phyloP scores from a whole-genome alignment of 35 echinoderm and acorn worm species.

The Strongylocentrotus purpuratus region DNA sequence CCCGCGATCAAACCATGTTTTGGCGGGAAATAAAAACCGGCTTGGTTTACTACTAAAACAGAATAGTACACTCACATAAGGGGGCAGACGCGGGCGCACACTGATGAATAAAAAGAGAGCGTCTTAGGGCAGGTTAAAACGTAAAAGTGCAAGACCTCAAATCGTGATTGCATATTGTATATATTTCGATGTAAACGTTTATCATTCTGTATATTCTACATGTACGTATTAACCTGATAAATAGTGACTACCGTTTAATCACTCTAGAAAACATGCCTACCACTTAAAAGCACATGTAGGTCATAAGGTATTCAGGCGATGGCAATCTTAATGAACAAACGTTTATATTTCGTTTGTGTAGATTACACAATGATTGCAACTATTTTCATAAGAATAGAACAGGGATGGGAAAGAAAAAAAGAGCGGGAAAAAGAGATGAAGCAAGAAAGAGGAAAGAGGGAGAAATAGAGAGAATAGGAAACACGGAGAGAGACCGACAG shows the following conservation, averaged over 20 bases:
- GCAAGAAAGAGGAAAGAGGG: not conserved
- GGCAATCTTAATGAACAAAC: no score
- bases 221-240: not conserved
- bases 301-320: not conserved
- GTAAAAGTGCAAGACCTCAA: not conserved
- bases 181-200: not conserved
- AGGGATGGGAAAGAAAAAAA: not conserved
- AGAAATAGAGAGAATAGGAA: not conserved
- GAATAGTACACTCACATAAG: not conserved
- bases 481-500: not conserved
- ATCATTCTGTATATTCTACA: not conserved
- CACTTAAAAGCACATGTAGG: no score
- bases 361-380: no score
- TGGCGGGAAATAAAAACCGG: slow-evolving; percentile 15
- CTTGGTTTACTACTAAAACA: slow-evolving; percentile 12
- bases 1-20: not conserved
- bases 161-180: not conserved
- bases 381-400: not conserved
- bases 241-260: not conserved
- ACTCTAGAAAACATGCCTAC: no score
- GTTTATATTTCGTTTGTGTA: no score
- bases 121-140: not conserved
- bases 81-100: not conserved
- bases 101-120: not conserved
- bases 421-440: not conserved